These are phyloP conservation scores for Cataglyphis altisquamis DNA, from an alignment of 2,888 invertebrate species.

Conservation along the genomic window DNA sequence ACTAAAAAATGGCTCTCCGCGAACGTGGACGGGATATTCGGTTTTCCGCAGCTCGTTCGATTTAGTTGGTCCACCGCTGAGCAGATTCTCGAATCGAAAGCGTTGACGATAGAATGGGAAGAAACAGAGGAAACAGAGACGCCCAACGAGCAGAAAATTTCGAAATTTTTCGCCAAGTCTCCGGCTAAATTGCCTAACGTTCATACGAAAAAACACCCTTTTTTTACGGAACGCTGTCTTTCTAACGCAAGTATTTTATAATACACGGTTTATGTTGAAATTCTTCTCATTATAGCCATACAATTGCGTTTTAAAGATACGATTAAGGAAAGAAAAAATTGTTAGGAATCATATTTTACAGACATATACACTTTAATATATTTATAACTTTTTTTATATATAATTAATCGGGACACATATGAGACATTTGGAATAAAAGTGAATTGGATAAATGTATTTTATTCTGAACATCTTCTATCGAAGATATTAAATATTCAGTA, in stretches of 20 bases:
- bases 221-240: conserved; percentile 90
- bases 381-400: conserved; percentile 4
- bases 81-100: conserved; percentile 91
- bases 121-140: conserved; percentile 88
- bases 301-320: conserved; percentile 3
- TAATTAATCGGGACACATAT: neutral
- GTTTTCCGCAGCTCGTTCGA: conserved; percentile 96
- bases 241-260: conserved; percentile 87
- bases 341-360: neutral
- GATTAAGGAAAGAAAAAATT: neutral
- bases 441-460: neutral
- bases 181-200: conserved; percentile 63
- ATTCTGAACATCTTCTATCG: neutral
- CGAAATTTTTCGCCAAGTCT: conserved; percentile 88
- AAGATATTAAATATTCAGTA: conserved; percentile 9
- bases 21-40: conserved; percentile 96
- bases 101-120: conserved; percentile 91
- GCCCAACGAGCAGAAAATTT: conserved; percentile 87
- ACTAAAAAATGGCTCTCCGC: conserved; percentile 96
- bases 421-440: conserved; percentile 17
- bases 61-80: conserved; percentile 99
- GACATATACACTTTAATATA: neutral
- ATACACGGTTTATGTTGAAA: conserved; percentile 58
- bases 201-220: conserved; percentile 88
- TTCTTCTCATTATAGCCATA: neutral